phyloP scores from a whole-genome alignment of 1,140 invertebrate species.

The Antheraea mylitta region DNA sequence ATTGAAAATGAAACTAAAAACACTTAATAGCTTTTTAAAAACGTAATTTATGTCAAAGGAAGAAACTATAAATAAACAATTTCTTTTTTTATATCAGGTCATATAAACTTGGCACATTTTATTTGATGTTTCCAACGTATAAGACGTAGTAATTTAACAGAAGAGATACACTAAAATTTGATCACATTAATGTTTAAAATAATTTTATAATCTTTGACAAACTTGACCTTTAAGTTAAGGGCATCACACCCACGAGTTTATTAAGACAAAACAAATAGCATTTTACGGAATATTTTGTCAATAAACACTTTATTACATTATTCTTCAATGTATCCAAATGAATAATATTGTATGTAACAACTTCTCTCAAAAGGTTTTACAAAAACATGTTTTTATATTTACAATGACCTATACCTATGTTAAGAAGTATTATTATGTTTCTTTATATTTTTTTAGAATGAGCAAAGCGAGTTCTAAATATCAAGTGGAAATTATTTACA shows the following conservation, averaged over 20 bases:
- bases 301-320: slow-evolving; percentile 11
- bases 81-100: too few species aligned
- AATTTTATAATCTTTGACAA: slow-evolving; percentile 19
- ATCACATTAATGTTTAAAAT: background rate
- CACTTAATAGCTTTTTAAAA: too few species aligned
- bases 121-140: too few species aligned
- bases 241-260: slow-evolving; percentile 19
- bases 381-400: background rate
- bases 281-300: slow-evolving; percentile 22
- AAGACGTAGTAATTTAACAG: too few species aligned
- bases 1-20: too few species aligned
- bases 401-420: background rate
- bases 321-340: background rate
- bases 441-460: too few species aligned
- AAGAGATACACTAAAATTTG: background rate
- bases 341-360: background rate
- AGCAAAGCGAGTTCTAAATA: too few species aligned
- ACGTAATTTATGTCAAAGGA: too few species aligned
- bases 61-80: too few species aligned
- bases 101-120: too few species aligned
- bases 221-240: slow-evolving; percentile 19
- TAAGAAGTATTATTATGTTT: too few species aligned
- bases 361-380: background rate
- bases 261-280: slow-evolving; percentile 16
- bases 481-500: too few species aligned